Evolutionary conservation across 2,113 vertebrate species (phyloP).

Genomic region (Elgaria multicarinata): DNA sequence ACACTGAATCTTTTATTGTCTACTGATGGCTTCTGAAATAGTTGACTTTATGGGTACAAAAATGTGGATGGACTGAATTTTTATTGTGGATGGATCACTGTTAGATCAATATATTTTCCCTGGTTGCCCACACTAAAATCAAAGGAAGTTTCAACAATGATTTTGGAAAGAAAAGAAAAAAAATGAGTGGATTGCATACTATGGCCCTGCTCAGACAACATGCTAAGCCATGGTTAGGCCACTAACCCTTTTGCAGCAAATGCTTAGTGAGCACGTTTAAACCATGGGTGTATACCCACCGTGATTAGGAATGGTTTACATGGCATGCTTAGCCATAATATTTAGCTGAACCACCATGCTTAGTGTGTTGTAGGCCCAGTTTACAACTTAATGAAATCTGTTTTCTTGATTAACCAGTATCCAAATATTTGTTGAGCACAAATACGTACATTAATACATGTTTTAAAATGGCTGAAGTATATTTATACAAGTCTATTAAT

Average conservation of each 20-base stretch:
- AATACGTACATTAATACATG: neutral
- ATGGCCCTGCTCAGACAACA: too few relatives aligned
- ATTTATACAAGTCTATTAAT: neutral
- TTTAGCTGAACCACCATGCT: too few relatives aligned
- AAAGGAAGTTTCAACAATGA: neutral
- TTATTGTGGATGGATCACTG: neutral
- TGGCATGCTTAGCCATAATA: too few relatives aligned
- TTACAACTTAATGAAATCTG: neutral
- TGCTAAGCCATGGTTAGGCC: too few relatives aligned
- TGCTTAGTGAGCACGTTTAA: too few relatives aligned
- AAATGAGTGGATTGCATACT: neutral
- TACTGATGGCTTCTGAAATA: slow-evolving; percentile 18
- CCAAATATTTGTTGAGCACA: neutral
- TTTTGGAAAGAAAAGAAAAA: neutral
- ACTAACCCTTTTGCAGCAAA: too few relatives aligned
- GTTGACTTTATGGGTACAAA: slow-evolving; percentile 42
- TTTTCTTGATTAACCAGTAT: neutral
- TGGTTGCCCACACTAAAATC: too few relatives aligned
- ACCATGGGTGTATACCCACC: too few relatives aligned
- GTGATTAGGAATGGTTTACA: too few relatives aligned
- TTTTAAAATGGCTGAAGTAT: neutral
- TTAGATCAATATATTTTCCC: neutral
- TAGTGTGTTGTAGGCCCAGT: too few relatives aligned
- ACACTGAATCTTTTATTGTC: slow-evolving; percentile 4
- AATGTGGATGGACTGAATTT: slow-evolving; percentile 15